Base-by-base conservation (phyloP, 2,113 vertebrate genomes). In the Festucalex cinctus region DNA sequence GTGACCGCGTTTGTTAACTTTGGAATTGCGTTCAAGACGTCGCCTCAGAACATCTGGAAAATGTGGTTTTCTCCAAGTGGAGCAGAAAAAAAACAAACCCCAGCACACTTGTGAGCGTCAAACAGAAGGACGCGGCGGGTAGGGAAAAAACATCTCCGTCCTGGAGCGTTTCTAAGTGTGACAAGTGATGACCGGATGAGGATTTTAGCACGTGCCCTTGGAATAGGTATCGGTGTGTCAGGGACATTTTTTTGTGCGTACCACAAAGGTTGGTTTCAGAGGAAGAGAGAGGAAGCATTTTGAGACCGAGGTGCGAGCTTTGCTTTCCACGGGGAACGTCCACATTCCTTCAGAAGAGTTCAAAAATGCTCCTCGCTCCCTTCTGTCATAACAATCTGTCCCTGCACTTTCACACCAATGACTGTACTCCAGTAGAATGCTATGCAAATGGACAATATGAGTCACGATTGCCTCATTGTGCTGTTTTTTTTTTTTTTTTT, bases 1-100 rank as follows among this genome's bases (percentile, higher is more conserved):
- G 60, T 9, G 51, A 71, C 73, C 76, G 44, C 17, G 46, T 57
- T 75, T 82, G 86, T 81, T 84, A 77, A 77, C 74, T 66, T 85
- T 80, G 78, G 80, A 85, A 66, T 28, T 54, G 57, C 75, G 37
- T 57, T 68, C 68, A 68, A 65, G 58, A 77, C 65, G 75, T 77
- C 68, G 77, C 74, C 10, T 66, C 43, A 54, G 71, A 83, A 83
- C 81, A 86, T 87, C 80, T 85, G 85, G 80, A 85, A 78, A 88
- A 80, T 75, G 66, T 43, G 71, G 73, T 80, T 85, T 60, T 73
- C 43, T 68, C 48, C 41, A 36, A 28, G 26, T 3, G n/a, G 9
- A 26, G 59, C 17, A 56, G 82, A 83, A 57, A 54, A 53, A 54
- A 9, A 57, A 57, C 1, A 57, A 19, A 57, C 14, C 6, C 67